A percentile compares a stretch with the other conserved stretches of the same genome.
Evolutionary conservation across 2,797 vertebrate species (phyloP).

Genomic region (Kryptopterus vitreolus): DNA sequence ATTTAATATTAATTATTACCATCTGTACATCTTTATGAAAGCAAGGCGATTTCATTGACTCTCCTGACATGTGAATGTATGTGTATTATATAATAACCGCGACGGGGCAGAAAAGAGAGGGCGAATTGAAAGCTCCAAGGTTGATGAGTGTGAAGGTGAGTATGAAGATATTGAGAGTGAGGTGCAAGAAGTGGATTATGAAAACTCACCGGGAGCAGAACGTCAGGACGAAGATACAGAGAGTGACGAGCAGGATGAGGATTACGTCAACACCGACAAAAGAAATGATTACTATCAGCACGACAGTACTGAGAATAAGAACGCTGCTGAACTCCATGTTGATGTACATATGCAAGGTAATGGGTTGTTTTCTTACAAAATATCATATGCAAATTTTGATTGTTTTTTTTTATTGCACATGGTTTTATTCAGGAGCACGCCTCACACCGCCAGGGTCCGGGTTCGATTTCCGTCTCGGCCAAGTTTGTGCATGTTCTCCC

Average conservation of each 20-base stretch:
- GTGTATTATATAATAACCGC: conserved; percentile 5
- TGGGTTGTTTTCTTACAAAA: background rate
- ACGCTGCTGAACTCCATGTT: background rate
- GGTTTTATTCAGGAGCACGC: background rate
- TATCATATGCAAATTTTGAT: background rate
- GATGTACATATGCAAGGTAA: background rate
- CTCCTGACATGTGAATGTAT: background rate
- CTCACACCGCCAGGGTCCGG: no score
- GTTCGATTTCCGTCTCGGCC: no score
- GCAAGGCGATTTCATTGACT: background rate
- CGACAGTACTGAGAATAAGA: background rate
- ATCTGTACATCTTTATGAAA: background rate
- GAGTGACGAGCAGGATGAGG: background rate
- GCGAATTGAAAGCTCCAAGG: background rate
- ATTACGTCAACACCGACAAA: conserved; percentile 22
- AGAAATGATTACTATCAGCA: background rate
- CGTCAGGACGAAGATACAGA: background rate
- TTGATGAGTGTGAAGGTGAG: conserved; percentile 32
- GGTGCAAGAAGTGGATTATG: conserved; percentile 5
- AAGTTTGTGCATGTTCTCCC: no score
- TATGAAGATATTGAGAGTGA: conserved; percentile 20
- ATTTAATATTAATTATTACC: no score
- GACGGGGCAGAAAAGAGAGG: background rate
- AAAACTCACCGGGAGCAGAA: background rate
- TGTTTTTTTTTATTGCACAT: background rate